Percentiles rank a stretch among this genome's conserved stretches.
phyloP scores from a whole-genome alignment of 2,888 invertebrate species.

The Nemotelus pantherinus region DNA sequence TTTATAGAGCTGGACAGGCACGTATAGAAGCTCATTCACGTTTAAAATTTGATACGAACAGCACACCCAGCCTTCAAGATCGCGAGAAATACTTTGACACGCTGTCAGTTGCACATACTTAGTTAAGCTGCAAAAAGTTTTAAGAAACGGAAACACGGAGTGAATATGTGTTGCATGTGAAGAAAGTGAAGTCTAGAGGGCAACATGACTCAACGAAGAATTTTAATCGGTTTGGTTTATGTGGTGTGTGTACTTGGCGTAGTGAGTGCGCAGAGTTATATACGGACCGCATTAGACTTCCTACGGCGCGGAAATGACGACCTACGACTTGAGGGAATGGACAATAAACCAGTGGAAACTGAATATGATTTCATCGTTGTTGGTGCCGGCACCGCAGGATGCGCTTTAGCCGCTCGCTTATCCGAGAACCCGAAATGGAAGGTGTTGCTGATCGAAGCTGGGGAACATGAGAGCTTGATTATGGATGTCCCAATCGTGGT shows the following conservation, averaged over 20 bases:
- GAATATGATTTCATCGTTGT: constrained; percentile 69
- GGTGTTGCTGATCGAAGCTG: constrained; percentile 70
- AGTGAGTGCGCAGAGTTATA: constrained; percentile 44
- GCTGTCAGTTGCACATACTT: too few relatives aligned
- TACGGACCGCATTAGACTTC: constrained; percentile 42
- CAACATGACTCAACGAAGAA: too few relatives aligned
- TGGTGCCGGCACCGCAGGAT: constrained; percentile 71
- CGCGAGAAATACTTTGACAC: too few relatives aligned
- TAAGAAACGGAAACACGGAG: too few relatives aligned
- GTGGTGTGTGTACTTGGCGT: background rate
- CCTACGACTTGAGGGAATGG: constrained; percentile 43
- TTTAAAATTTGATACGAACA: too few relatives aligned
- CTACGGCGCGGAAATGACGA: constrained; percentile 45
- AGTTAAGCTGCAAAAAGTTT: too few relatives aligned
- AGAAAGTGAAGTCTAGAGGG: too few relatives aligned
- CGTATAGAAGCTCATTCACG: too few relatives aligned
- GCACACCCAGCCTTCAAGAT: too few relatives aligned
- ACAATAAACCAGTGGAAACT: constrained; percentile 38
- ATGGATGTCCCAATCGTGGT: constrained; percentile 77
- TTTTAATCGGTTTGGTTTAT: background rate
- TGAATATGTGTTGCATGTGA: too few relatives aligned
- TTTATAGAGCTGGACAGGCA: too few relatives aligned
- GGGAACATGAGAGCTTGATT: constrained; percentile 67
- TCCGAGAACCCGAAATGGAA: constrained; percentile 69
- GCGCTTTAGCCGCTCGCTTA: constrained; percentile 71